A percentile compares a stretch with the other conserved stretches of the same genome.
These are phyloP conservation scores for Temnothorax rugatulus DNA, from an alignment of 2,888 invertebrate species.

Conservation along the genomic window DNA sequence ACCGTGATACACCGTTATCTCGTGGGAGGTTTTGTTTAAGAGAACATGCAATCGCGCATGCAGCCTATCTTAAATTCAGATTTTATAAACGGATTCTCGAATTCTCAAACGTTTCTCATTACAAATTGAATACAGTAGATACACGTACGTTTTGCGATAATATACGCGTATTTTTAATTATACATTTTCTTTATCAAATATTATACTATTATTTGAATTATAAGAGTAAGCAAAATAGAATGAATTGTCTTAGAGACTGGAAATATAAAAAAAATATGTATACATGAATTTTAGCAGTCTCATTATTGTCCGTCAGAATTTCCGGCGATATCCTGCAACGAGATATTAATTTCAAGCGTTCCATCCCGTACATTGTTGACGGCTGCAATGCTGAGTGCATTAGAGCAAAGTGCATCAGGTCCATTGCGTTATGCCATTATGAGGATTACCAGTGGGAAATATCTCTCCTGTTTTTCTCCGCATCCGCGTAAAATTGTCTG, in stretches of 20 bases:
- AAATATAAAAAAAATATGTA: slow-evolving; percentile 13
- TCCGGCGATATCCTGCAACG: slow-evolving; percentile 52
- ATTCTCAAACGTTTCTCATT: neutral
- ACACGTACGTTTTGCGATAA: neutral
- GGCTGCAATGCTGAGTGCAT: slow-evolving; percentile 70
- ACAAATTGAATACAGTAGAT: neutral
- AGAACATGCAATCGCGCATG: slow-evolving; percentile 14
- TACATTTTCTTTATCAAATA: neutral
- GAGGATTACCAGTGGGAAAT: slow-evolving; percentile 74
- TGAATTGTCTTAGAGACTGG: neutral
- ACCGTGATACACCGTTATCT: slow-evolving; percentile 51
- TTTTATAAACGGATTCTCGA: neutral
- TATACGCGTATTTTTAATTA: neutral
- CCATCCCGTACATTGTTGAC: slow-evolving; percentile 48
- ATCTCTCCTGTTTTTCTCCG: slow-evolving; percentile 68
- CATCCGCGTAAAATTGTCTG: slow-evolving; percentile 70
- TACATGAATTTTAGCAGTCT: neutral
- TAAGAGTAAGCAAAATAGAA: neutral
- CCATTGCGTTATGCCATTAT: slow-evolving; percentile 76
- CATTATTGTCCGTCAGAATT: slow-evolving; percentile 43
- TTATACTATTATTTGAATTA: neutral
- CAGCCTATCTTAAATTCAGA: slow-evolving; percentile 1
- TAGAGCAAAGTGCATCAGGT: slow-evolving; percentile 77
- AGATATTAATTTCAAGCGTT: slow-evolving; percentile 68
- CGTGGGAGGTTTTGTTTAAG: slow-evolving; percentile 42